phyloP scores from a whole-genome alignment of 2,888 invertebrate species.

The Conomelus anceps region DNA sequence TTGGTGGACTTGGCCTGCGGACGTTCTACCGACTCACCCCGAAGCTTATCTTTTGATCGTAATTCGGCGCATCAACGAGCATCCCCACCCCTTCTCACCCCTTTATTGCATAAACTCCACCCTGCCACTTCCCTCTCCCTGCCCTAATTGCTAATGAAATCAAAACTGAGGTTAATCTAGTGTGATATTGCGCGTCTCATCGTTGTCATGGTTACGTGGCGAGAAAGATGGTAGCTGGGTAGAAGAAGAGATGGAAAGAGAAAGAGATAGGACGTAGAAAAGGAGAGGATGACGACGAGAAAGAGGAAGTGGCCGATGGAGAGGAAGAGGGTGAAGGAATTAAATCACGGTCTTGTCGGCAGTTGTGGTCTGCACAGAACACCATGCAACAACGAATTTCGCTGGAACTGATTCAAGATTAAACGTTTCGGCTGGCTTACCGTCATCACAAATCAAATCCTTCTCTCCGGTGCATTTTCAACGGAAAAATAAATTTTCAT shows the following conservation, averaged over 20 bases:
- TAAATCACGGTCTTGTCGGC: background rate
- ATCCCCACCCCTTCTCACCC: background rate
- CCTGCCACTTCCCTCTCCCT: background rate
- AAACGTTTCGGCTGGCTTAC: background rate
- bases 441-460: background rate
- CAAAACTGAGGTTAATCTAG: constrained; percentile 12
- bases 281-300: background rate
- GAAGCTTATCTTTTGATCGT: background rate
- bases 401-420: background rate
- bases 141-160: constrained; percentile 6
- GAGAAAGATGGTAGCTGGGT: too few species aligned
- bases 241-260: background rate
- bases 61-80: background rate
- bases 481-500: background rate
- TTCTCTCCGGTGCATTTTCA: background rate
- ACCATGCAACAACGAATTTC: background rate
- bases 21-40: background rate
- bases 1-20: background rate
- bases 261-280: background rate
- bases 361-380: background rate
- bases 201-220: background rate
- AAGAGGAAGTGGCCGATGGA: background rate
- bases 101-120: background rate
- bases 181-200: constrained; percentile 3
- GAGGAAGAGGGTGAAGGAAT: too few species aligned